Evolutionary conservation across 2,797 vertebrate genomes (phyloP), one percentile per base, ranked within the genome.

Genomic region (Tympanoctomys barrerae): DNA sequence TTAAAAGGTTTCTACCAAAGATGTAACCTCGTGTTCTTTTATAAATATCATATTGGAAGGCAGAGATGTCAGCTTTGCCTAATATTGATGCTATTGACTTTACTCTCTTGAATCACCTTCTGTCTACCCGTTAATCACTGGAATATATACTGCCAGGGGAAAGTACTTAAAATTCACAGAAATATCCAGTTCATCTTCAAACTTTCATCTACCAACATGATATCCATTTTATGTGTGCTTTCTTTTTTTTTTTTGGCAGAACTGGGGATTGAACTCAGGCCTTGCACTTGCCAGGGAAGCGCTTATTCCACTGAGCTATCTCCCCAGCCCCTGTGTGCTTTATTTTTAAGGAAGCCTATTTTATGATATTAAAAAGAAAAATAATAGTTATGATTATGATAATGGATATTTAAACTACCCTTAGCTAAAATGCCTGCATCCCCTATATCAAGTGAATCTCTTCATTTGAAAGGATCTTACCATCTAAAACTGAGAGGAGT

Each of bases 331-430:
- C 42, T 5, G 68, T 75, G 68, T 26, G 22, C 42, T 85, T 94
- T 52, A 68, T 73, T 93, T 94, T 81, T 85, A 94, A 88, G 73
- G 28, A 88, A 92, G 11, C 4, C 88, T 39, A 70, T 64, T 90
- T 91, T 94, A 59, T 14, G 10, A 42, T 77, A 33, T 83, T 88
- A 90, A 89, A 82, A 96, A 90, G 12, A 52, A 90, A 90, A 89
- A 31, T 46, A 85, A 95, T 89, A 33, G 49, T 49, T 66, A 12
- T 57, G 2, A 80, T 78, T 87, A 66, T 75, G 46, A 96, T 57
- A 93, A 91, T 80, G 36, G 31, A 14, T 59, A 36, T 70, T 89
- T 94, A 82, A 94, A 26, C 13, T 18, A 71, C 7, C 52, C 54
- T 52, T 49, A 71, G 13, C 1, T 59, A 75, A 90, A 86, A 77